Evolutionary conservation across 2,113 vertebrate species (phyloP), one percentile per base, ranked within the genome.

Genomic region (Capreolus pygargus): DNA sequence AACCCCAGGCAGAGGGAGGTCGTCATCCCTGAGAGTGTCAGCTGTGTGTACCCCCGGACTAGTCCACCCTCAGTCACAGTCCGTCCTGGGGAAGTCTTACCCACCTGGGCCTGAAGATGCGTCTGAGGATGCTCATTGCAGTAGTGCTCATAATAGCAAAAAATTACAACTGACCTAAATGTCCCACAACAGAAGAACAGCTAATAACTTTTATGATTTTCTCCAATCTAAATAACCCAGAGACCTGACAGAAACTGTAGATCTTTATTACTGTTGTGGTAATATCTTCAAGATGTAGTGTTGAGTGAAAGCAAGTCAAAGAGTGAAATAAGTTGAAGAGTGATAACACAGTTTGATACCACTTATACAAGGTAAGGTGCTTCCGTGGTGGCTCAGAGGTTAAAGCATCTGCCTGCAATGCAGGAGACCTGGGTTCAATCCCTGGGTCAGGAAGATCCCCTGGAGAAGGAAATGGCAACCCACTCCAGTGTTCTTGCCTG

Each of bases 101-200:
- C 23, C 60, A 4, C 2, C 0, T 36, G n/a, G 33, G 14, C 52
- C 13, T 13, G 52, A 52, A 45, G 76, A 36, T 28, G 5, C 0
- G 8, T n/a, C 54, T 45, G 83, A 58, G n/a, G 11, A 7, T 52
- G 10, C 52, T 67, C 67, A 14, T 4, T 16, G 33, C 39, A 43
- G 39, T 12, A 12, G 17, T 6, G 28, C 21, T 67, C 6, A 2
- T 67, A 67, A 43, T 10, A 43, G 86, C 39, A 43, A 94, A 91
- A 79, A 6, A 21, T 36, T 58, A 43, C 60, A 60, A 10, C 6
- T 23, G 43, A 19, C 23, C 83, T 86, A 15, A 85, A 50, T 28
- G 33, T 43, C 85, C 33, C 11, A 33, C 88, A 12, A 39, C 30
- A 27, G 27, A 79, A 88, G 78, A 78, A 47, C 15, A 45, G 64